These are phyloP conservation scores for Conus canariensis DNA, from an alignment of 2,888 invertebrate genomes.

Conservation along the genomic window DNA sequence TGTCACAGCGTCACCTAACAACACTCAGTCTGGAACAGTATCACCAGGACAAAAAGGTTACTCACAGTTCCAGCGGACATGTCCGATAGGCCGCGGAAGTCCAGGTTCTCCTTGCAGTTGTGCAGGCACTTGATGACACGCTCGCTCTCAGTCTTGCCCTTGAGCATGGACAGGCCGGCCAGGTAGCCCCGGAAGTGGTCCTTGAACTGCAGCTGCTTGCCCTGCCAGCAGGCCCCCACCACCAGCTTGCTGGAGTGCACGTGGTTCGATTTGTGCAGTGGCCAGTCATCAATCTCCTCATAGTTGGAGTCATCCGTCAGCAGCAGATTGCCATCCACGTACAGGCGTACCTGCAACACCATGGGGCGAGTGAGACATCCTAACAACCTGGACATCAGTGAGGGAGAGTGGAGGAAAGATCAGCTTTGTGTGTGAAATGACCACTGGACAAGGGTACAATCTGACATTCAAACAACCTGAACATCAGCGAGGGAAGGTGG, in stretches of 20 bases:
- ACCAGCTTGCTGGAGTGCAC: constrained; percentile 88
- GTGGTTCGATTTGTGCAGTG: constrained; percentile 93
- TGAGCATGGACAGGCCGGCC: constrained; percentile 89
- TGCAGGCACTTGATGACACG: constrained; percentile 76
- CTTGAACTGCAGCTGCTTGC: constrained; percentile 90
- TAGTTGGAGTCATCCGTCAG: constrained; percentile 88
- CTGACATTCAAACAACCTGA: no score
- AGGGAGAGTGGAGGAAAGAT: no score
- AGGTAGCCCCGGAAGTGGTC: constrained; percentile 94
- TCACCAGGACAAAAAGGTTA: constrained; percentile 10
- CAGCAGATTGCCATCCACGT: constrained; percentile 91
- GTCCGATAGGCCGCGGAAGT: constrained; percentile 86
- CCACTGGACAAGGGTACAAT: no score
- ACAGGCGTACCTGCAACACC: constrained; percentile 81
- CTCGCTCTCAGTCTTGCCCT: constrained; percentile 76
- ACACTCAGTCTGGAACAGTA: no score
- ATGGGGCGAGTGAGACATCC: no score
- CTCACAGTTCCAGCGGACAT: constrained; percentile 88
- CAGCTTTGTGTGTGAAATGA: no score
- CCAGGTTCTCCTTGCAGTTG: constrained; percentile 77
- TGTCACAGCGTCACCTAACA: no score
- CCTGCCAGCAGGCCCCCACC: constrained; percentile 99
- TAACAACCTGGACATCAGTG: no score
- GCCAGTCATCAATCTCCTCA: constrained; percentile 99
- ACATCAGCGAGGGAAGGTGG: no score